A percentile compares a stretch with the other conserved stretches of the same genome.
phyloP scores from a whole-genome alignment of 2,113 vertebrate species.

The Bagarius yarrelli region DNA sequence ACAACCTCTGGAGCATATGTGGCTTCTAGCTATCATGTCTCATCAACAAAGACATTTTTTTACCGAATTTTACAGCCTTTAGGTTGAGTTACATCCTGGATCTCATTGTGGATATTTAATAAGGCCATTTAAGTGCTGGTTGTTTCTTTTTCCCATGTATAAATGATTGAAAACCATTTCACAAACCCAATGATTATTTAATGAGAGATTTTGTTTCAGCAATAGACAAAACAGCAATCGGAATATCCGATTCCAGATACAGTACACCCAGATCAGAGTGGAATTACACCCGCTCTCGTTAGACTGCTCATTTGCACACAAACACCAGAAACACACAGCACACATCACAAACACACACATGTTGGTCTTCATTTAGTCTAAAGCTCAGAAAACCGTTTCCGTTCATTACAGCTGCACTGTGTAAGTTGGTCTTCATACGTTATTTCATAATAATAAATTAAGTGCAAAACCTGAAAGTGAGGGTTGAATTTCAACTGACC shows the following conservation, averaged over 20 bases:
- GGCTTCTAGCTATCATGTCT: not conserved
- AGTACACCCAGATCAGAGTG: constrained; percentile 31
- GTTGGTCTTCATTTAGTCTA: constrained; percentile 47
- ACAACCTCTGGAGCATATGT: not conserved
- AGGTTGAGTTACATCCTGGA: not conserved
- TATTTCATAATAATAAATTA: constrained; percentile 29
- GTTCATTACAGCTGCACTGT: constrained; percentile 18
- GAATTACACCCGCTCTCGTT: constrained; percentile 28
- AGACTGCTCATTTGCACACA: constrained; percentile 20
- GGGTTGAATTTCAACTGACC: constrained; percentile 17
- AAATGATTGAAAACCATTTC: constrained; percentile 58
- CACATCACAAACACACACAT: constrained; percentile 27
- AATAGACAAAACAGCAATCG: constrained; percentile 48
- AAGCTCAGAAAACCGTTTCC: not conserved
- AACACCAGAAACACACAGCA: constrained; percentile 32
- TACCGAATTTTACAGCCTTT: not conserved
- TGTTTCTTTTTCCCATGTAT: constrained; percentile 15
- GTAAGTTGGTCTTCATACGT: constrained; percentile 37
- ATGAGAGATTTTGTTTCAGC: constrained; percentile 59
- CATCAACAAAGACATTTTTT: not conserved
- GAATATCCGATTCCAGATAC: constrained; percentile 50
- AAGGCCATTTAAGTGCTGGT: not conserved
- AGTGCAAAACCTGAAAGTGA: constrained; percentile 17
- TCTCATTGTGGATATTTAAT: not conserved
- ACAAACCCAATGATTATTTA: constrained; percentile 64